phyloP scores from a whole-genome alignment of 2,888 invertebrate species.

The Isoperla grammatica region DNA sequence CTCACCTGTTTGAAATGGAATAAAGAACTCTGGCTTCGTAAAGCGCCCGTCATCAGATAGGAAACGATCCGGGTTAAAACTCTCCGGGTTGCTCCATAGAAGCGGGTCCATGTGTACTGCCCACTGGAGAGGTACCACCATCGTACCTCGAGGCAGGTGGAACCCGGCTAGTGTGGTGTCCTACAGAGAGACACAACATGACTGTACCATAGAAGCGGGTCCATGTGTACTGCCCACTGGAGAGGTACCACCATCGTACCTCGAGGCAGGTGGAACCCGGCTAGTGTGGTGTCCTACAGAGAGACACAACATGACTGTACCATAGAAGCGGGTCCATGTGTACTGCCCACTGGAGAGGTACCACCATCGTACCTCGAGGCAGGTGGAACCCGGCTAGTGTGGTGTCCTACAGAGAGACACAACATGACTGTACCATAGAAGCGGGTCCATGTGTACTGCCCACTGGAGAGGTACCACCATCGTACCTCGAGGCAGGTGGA shows the following conservation, averaged over 20 bases:
- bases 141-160: conserved; percentile 60
- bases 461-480: too few relatives aligned
- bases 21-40: conserved; percentile 60
- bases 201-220: conserved; percentile 54
- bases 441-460: too few relatives aligned
- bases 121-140: conserved; percentile 76
- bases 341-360: too few relatives aligned
- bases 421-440: too few relatives aligned
- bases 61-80: conserved; percentile 65
- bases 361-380: too few relatives aligned
- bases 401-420: too few relatives aligned
- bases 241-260: conserved; percentile 68
- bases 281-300: too few relatives aligned
- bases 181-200: conserved; percentile 43
- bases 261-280: conserved; percentile 59
- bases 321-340: too few relatives aligned
- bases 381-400: too few relatives aligned
- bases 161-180: conserved; percentile 56
- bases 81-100: conserved; percentile 61
- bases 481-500: too few relatives aligned
- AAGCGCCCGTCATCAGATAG: conserved; percentile 57
- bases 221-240: conserved; percentile 76
- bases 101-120: conserved; percentile 67
- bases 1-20: conserved; percentile 78
- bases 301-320: too few relatives aligned